These are phyloP conservation scores for Empis stercorea DNA, from an alignment of 2,888 invertebrate species.

Conservation along the genomic window DNA sequence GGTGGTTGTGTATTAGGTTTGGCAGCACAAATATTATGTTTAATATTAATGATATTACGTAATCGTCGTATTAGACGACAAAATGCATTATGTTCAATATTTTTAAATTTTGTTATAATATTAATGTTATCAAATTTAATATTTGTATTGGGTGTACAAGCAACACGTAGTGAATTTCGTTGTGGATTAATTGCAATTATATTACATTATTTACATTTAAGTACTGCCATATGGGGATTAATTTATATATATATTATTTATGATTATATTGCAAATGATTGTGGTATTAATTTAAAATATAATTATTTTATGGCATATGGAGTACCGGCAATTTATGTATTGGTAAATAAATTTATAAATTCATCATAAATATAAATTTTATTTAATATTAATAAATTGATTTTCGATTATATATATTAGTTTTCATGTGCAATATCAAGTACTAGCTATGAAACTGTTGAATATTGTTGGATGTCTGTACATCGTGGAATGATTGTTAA, in stretches of 20 bases:
- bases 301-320: slow-evolving; percentile 49
- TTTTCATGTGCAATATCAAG: slow-evolving; percentile 54
- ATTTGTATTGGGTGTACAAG: slow-evolving; percentile 53
- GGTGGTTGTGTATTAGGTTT: slow-evolving; percentile 39
- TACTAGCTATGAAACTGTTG: slow-evolving; percentile 56
- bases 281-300: slow-evolving; percentile 42
- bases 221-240: slow-evolving; percentile 57
- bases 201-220: slow-evolving; percentile 56
- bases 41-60: slow-evolving; percentile 26
- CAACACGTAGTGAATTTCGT: slow-evolving; percentile 49
- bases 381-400: not conserved
- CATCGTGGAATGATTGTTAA: slow-evolving; percentile 64
- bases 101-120: slow-evolving; percentile 48
- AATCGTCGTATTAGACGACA: slow-evolving; percentile 15
- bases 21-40: slow-evolving; percentile 39
- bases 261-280: slow-evolving; percentile 39
- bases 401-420: slow-evolving; percentile 24
- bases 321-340: slow-evolving; percentile 49
- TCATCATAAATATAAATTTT: not conserved
- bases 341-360: slow-evolving; percentile 39
- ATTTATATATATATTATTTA: slow-evolving; percentile 50
- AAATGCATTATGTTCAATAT: slow-evolving; percentile 37
- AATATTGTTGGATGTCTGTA: slow-evolving; percentile 66
- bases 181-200: slow-evolving; percentile 54
- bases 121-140: slow-evolving; percentile 47